Conservation (phyloP, 2,113 vertebrate genomes). For the Colaptes auratus region DNA sequence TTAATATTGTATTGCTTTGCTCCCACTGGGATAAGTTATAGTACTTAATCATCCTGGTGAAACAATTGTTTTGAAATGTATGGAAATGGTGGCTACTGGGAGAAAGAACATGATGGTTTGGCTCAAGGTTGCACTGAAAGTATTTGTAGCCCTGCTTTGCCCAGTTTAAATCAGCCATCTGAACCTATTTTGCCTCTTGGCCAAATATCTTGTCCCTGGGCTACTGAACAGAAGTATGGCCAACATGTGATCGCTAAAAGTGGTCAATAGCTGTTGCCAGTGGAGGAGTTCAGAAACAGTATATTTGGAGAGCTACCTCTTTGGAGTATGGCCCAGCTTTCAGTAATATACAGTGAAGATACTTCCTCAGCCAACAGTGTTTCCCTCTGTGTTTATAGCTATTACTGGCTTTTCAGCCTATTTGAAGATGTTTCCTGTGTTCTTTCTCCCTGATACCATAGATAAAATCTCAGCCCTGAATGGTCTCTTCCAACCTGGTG, state of each 20-base stretch:
- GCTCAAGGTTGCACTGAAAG: background rate
- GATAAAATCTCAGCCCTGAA: background rate
- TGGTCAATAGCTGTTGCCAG: background rate
- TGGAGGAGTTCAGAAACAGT: background rate
- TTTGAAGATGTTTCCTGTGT: background rate
- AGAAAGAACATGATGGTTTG: background rate
- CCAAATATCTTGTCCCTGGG: background rate
- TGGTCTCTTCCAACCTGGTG: no score
- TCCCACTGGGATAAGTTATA: background rate
- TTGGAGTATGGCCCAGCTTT: background rate
- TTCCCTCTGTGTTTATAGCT: background rate
- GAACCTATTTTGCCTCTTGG: background rate
- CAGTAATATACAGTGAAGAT: background rate
- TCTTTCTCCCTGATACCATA: background rate
- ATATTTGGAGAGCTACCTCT: background rate
- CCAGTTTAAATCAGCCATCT: background rate
- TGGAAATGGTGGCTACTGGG: background rate
- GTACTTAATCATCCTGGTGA: background rate
- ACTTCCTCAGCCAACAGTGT: background rate
- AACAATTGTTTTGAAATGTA: background rate
- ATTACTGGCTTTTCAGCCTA: background rate
- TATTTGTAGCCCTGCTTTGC: background rate
- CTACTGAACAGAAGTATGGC: background rate
- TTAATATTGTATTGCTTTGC: background rate
- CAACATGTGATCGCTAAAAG: background rate